phyloP scores from a whole-genome alignment of 2,113 vertebrate species.

The Mola mola region DNA sequence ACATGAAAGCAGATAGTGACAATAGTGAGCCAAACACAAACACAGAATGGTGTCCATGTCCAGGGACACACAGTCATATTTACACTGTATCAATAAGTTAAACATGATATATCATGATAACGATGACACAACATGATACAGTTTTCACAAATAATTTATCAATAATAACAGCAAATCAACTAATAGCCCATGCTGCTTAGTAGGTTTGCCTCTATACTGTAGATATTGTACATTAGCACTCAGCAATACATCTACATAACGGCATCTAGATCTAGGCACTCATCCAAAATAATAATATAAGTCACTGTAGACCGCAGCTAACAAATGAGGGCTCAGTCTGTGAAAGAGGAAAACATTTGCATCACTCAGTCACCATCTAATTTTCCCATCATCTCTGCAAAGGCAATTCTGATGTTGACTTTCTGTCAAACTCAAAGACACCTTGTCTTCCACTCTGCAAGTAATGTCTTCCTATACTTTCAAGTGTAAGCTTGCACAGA shows the following conservation, averaged over 20 bases:
- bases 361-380: constrained; percentile 27
- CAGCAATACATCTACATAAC: constrained; percentile 51
- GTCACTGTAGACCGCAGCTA: constrained; percentile 43
- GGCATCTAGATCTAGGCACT: constrained; percentile 50
- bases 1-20: too few relatives aligned
- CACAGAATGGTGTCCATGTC: constrained; percentile 10
- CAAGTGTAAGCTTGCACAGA: constrained; percentile 29
- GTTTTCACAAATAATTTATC: constrained; percentile 14
- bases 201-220: constrained; percentile 26
- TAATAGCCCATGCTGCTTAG: constrained; percentile 29
- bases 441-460: constrained; percentile 27
- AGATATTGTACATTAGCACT: constrained; percentile 49
- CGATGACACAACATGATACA: constrained; percentile 14
- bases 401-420: constrained; percentile 36
- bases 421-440: constrained; percentile 42
- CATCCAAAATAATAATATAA: constrained; percentile 55
- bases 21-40: constrained; percentile 21
- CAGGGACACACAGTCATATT: constrained; percentile 12
- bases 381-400: constrained; percentile 12
- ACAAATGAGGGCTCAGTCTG: constrained; percentile 41
- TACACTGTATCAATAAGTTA: constrained; percentile 16
- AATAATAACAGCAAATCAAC: constrained; percentile 22
- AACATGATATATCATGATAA: constrained; percentile 26
- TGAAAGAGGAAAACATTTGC: constrained; percentile 47
- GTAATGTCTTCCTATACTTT: constrained; percentile 40